Conservation (phyloP, 2,888 invertebrate species). For the Galerucella pusilla region DNA sequence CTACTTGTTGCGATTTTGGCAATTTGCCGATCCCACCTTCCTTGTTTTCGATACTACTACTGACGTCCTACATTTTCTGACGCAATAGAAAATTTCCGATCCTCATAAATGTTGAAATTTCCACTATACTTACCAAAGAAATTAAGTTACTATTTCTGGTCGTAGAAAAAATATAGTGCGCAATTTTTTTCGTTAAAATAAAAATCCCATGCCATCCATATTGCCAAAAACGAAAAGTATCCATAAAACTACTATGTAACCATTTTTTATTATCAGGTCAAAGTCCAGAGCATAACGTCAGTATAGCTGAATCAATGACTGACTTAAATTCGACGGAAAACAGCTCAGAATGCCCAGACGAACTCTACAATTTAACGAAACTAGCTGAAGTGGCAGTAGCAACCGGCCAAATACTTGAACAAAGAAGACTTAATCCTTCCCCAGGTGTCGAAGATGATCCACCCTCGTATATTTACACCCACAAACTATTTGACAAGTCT, state of each 20-base stretch:
- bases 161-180: no score
- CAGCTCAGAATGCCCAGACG: slow-evolving; percentile 68
- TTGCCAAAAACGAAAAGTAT: no score
- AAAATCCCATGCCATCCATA: no score
- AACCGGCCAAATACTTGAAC: slow-evolving; percentile 69
- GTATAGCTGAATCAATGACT: slow-evolving; percentile 59
- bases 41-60: slow-evolving; percentile 48
- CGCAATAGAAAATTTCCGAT: slow-evolving; percentile 18
- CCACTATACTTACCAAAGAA: no score
- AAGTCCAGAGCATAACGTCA: slow-evolving; percentile 64
- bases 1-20: slow-evolving; percentile 62
- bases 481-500: slow-evolving; percentile 64
- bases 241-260: background rate
- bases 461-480: slow-evolving; percentile 61
- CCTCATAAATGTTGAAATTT: background rate
- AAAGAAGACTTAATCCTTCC: slow-evolving; percentile 56
- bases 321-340: slow-evolving; percentile 57
- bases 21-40: slow-evolving; percentile 62
- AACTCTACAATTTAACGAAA: slow-evolving; percentile 80
- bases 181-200: no score
- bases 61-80: slow-evolving; percentile 43
- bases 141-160: no score
- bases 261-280: slow-evolving; percentile 55
- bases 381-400: slow-evolving; percentile 80
- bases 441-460: slow-evolving; percentile 49